Evolutionary conservation across 2,113 vertebrate genomes (phyloP).

Genomic region (Deroptyus accipitrinus): DNA sequence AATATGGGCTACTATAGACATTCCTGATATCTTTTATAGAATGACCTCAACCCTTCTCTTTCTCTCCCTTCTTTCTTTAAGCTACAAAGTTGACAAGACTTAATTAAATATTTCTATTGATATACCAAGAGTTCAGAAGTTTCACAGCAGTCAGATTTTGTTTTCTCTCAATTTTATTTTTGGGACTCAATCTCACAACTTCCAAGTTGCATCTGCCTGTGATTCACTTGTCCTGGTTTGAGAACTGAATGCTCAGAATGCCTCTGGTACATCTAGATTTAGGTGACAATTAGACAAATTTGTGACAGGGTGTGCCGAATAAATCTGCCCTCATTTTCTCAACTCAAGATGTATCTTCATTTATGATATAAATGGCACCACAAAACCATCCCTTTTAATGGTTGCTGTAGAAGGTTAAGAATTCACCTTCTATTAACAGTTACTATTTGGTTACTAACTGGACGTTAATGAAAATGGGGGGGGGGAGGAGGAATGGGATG

Average conservation of each 20-base stretch:
- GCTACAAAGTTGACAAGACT: background rate
- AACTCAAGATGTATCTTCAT: rapidly evolving
- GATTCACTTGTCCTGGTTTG: background rate
- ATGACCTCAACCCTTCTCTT: background rate
- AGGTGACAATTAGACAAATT: background rate
- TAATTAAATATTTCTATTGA: background rate
- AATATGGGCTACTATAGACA: background rate
- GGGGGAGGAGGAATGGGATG: too few relatives aligned
- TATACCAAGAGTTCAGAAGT: background rate
- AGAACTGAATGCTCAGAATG: background rate
- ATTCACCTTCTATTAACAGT: background rate
- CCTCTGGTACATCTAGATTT: background rate
- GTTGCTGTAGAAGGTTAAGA: background rate
- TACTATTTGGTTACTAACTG: background rate
- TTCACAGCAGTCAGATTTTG: background rate
- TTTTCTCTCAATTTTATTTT: background rate
- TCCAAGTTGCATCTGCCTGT: background rate
- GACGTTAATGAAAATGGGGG: background rate
- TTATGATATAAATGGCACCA: background rate
- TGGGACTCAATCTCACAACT: background rate
- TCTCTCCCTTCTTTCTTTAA: background rate
- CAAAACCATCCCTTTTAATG: background rate
- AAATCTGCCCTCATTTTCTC: background rate
- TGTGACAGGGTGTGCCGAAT: background rate
- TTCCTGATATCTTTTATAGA: background rate